A percentile compares a stretch with the other conserved stretches of the same genome.
These are phyloP conservation scores for Drosophila neutralis DNA, from an alignment of 2,888 invertebrate species.

Conservation along the genomic window DNA sequence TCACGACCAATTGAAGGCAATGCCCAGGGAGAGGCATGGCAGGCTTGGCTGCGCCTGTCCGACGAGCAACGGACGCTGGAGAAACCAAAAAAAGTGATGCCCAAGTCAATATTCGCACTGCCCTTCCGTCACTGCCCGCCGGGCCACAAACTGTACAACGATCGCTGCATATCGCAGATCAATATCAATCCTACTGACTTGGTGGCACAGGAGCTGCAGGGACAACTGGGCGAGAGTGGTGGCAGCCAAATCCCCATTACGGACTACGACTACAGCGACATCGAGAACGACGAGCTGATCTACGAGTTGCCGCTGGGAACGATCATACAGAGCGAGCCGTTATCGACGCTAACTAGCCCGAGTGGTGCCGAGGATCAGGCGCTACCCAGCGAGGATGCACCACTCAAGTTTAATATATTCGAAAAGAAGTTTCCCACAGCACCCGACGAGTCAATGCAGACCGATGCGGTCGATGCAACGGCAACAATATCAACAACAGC, in stretches of 20 bases:
- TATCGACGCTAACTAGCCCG: constrained; percentile 10
- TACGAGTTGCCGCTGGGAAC: constrained; percentile 28
- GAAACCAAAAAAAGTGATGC: constrained; percentile 84
- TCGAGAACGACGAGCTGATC: constrained; percentile 52
- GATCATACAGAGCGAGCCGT: constrained; percentile 14
- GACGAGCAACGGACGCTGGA: constrained; percentile 77
- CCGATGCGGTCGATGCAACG: constrained; percentile 29
- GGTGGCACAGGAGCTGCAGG: constrained; percentile 72
- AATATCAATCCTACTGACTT: constrained; percentile 76
- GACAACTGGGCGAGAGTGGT: constrained; percentile 29
- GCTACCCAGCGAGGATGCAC: constrained; percentile 79
- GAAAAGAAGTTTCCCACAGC: constrained; percentile 79
- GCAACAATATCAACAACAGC: constrained; percentile 15
- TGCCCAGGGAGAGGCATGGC: constrained; percentile 84
- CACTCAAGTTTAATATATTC: constrained; percentile 84
- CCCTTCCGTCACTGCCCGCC: constrained; percentile 82
- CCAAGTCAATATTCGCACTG: constrained; percentile 84
- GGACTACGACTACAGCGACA: constrained; percentile 79
- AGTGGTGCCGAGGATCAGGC: constrained; percentile 59
- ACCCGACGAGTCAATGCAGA: constrained; percentile 12
- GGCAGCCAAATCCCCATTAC: constrained; percentile 15
- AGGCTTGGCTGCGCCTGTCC: constrained; percentile 83
- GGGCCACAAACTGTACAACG: constrained; percentile 81
- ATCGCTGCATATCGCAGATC: constrained; percentile 82
- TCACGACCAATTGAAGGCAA: constrained; percentile 84